These are phyloP conservation scores for Colistium nudipinnis DNA, from an alignment of 2,113 vertebrate species.

Conservation along the genomic window DNA sequence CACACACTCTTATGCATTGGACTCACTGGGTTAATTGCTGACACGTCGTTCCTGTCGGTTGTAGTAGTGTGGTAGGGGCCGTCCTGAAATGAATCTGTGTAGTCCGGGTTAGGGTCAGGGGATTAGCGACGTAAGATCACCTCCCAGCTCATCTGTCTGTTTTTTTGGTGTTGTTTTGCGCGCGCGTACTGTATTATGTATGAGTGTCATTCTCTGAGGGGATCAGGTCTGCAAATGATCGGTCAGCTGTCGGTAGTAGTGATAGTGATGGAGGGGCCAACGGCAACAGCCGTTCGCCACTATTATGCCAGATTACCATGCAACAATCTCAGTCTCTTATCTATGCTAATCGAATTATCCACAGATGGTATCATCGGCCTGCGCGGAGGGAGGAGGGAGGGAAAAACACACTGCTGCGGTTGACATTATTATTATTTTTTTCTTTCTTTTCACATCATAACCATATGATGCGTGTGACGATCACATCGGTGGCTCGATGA, in stretches of 20 bases:
- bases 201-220: constrained; percentile 4
- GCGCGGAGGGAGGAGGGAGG: constrained; percentile 1
- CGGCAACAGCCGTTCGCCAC: constrained; percentile 49
- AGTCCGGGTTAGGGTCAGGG: no score
- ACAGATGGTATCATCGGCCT: constrained; percentile 43
- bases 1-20: no score
- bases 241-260: constrained; percentile 14
- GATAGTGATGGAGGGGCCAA: constrained; percentile 44
- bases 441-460: constrained; percentile 16
- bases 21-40: neutral
- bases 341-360: constrained; percentile 66
- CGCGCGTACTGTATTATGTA: neutral
- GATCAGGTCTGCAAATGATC: constrained; percentile 4
- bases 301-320: constrained; percentile 51
- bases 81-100: neutral
- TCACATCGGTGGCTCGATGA: neutral
- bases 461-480: neutral
- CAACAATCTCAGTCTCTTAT: constrained; percentile 48
- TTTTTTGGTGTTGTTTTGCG: neutral
- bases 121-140: no score
- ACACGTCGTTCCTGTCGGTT: neutral
- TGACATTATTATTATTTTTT: no score
- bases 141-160: no score
- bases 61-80: no score
- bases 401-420: constrained; percentile 18